phyloP scores from a whole-genome alignment of 2,797 vertebrate species.

The Telmatherina bonti region DNA sequence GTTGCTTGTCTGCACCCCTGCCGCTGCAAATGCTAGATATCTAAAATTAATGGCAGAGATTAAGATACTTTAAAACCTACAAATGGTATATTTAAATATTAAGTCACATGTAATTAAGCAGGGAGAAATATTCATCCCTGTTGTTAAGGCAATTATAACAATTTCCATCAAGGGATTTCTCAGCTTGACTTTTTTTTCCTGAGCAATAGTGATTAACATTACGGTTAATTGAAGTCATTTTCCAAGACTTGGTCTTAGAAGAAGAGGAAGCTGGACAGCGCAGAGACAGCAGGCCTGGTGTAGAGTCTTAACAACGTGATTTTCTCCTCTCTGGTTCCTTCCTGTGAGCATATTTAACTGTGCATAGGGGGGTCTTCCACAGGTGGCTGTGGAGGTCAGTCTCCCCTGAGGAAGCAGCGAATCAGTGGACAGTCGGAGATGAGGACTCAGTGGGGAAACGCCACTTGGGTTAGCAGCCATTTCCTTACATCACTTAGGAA shows the following conservation, averaged over 20 bases:
- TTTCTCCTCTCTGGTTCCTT: conserved; percentile 68
- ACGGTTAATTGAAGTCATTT: conserved; percentile 97
- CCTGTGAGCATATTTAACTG: conserved; percentile 89
- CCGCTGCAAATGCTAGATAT: conserved; percentile 88
- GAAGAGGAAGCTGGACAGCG: conserved; percentile 80
- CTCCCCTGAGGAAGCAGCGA: conserved; percentile 59
- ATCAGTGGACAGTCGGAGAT: conserved; percentile 64
- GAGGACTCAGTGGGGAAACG: conserved; percentile 65
- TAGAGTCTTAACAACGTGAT: conserved; percentile 87
- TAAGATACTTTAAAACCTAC: conserved; percentile 93
- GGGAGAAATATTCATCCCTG: conserved; percentile 92
- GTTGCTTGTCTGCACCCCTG: conserved; percentile 91
- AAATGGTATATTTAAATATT: conserved; percentile 98
- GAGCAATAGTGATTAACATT: conserved; percentile 98
- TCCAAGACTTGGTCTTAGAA: conserved; percentile 80
- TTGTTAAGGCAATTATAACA: conserved; percentile 98
- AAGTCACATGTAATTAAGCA: conserved; percentile 96
- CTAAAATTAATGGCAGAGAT: conserved; percentile 97
- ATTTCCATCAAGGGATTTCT: conserved; percentile 98
- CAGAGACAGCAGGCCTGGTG: conserved; percentile 67
- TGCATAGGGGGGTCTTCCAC: conserved; percentile 69
- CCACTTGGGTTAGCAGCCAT: conserved; percentile 45
- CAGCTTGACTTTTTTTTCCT: conserved; percentile 96
- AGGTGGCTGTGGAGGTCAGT: conserved; percentile 87
- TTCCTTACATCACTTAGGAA: conserved; percentile 47